Percentiles rank a stretch among this genome's conserved stretches.
These are phyloP conservation scores for Gallinago nigripennis DNA, from an alignment of 2,797 vertebrate species.

Conservation along the genomic window DNA sequence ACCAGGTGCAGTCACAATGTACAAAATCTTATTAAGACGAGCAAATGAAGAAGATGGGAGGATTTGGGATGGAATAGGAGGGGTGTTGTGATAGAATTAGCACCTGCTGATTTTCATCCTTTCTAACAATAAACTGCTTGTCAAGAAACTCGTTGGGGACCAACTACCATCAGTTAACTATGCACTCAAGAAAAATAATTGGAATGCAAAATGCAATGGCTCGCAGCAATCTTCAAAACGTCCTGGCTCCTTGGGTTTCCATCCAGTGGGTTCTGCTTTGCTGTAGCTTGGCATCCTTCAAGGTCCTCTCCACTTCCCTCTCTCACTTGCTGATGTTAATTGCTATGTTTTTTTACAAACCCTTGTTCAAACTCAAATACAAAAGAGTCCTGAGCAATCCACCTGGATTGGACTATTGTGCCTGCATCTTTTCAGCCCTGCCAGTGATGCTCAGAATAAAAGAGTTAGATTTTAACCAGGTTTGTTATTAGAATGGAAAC, in stretches of 20 bases:
- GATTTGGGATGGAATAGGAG: constrained; percentile 1
- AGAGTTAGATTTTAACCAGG: not conserved
- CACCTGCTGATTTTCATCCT: constrained; percentile 41
- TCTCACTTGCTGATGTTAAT: not conserved
- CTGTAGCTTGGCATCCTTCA: not conserved
- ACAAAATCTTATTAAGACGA: constrained; percentile 43
- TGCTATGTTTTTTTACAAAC: not conserved
- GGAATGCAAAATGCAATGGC: not conserved
- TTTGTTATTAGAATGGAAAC: not conserved
- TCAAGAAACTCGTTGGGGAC: constrained; percentile 5
- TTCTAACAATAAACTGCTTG: constrained; percentile 23
- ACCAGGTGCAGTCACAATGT: not conserved
- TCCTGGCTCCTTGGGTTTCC: not conserved
- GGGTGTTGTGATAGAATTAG: constrained; percentile 19
- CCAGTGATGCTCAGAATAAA: not conserved
- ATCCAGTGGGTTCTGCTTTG: not conserved
- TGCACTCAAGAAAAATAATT: constrained; percentile 15
- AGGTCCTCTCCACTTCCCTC: not conserved
- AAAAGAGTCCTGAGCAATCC: not conserved
- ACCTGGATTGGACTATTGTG: not conserved
- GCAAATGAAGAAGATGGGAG: not conserved
- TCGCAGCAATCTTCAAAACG: not conserved
- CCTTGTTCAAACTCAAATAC: not conserved
- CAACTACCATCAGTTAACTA: not conserved
- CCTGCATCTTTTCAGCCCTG: not conserved